Evolutionary conservation across 2,797 vertebrate species (phyloP).

Genomic region (Sciaenops ocellatus): DNA sequence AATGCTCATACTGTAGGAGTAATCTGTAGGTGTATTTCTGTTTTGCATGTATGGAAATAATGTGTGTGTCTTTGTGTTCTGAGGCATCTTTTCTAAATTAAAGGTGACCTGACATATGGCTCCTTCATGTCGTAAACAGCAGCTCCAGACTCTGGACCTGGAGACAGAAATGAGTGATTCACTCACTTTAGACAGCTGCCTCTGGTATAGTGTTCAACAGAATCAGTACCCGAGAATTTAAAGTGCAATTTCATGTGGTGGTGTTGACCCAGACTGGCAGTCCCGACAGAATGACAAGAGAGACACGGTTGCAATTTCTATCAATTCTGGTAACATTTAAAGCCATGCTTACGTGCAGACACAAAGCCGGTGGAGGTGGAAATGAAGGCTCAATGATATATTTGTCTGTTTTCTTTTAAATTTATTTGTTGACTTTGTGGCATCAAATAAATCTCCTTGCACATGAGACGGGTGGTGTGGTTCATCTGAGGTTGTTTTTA

Average conservation of each 20-base stretch:
- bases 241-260: slow-evolving; percentile 33
- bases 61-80: neutral
- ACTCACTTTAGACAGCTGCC: slow-evolving; percentile 35
- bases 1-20: slow-evolving; percentile 19
- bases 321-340: slow-evolving; percentile 34
- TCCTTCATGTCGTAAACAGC: slow-evolving; percentile 49
- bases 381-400: neutral
- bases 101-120: slow-evolving; percentile 58
- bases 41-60: neutral
- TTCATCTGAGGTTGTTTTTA: slow-evolving; percentile 6
- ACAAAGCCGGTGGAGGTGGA: slow-evolving; percentile 7
- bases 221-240: slow-evolving; percentile 15
- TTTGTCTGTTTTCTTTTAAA: neutral
- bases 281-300: slow-evolving; percentile 28
- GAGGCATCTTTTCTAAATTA: slow-evolving; percentile 49
- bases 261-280: slow-evolving; percentile 41
- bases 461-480: neutral
- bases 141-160: slow-evolving; percentile 48
- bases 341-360: slow-evolving; percentile 9
- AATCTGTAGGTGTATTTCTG: slow-evolving; percentile 21
- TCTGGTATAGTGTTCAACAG: slow-evolving; percentile 36
- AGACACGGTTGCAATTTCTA: slow-evolving; percentile 12
- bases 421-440: slow-evolving; percentile 17
- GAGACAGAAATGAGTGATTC: slow-evolving; percentile 51
- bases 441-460: neutral